phyloP scores from a whole-genome alignment of 2,797 vertebrate genomes.

The Hipposideros larvatus region DNA sequence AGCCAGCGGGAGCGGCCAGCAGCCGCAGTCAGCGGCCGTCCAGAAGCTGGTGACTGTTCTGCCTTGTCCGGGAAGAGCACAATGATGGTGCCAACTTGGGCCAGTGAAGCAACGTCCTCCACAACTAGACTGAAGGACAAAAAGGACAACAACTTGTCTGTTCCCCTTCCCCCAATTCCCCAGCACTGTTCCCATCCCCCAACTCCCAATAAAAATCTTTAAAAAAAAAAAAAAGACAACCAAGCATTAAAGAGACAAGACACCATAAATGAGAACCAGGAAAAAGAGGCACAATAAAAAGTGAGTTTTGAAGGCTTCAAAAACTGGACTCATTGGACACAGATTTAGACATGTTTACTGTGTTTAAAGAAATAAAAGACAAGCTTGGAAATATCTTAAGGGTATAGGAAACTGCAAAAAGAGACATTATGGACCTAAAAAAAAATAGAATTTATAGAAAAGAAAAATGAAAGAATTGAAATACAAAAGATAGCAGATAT shows the following conservation, averaged over 20 bases:
- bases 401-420: background rate
- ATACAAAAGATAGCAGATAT: background rate
- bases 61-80: too few species aligned
- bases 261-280: background rate
- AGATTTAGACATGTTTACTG: background rate
- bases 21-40: too few species aligned
- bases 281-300: background rate
- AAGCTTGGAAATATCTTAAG: background rate
- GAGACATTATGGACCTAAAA: background rate
- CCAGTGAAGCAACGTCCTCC: too few species aligned
- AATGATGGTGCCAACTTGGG: too few species aligned
- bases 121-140: too few species aligned
- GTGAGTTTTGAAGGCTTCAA: background rate
- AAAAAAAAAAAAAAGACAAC: background rate
- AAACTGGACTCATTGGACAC: background rate
- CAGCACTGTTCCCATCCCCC: too few species aligned
- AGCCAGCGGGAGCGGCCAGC: too few species aligned
- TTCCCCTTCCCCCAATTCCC: too few species aligned
- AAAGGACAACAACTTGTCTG: too few species aligned
- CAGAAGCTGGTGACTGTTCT: too few species aligned
- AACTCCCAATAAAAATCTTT: too few species aligned
- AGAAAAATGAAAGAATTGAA: slow-evolving; percentile 33
- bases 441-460: slow-evolving; percentile 17
- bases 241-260: slow-evolving; percentile 1
- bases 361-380: slow-evolving; percentile 41